Conservation (phyloP, 2,888 invertebrate species). For the Limenitis camilla region DNA sequence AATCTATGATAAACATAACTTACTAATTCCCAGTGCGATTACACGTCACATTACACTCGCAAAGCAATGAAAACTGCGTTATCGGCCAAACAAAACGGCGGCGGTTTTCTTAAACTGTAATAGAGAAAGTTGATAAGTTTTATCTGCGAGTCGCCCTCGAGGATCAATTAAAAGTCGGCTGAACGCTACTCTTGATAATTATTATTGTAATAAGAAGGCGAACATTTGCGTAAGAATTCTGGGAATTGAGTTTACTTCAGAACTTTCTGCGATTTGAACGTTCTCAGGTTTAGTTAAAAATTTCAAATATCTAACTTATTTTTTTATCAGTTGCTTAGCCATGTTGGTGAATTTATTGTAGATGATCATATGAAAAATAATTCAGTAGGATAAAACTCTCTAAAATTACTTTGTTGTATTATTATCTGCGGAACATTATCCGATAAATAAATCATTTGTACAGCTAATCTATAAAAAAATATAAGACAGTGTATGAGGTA, state of each 20-base stretch:
- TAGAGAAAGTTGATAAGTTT: slow-evolving; percentile 72
- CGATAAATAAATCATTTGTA: too few species aligned
- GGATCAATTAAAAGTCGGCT: slow-evolving; percentile 75
- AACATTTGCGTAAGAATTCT: slow-evolving; percentile 37
- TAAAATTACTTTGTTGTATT: too few species aligned
- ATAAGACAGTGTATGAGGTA: too few species aligned
- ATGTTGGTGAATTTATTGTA: too few species aligned
- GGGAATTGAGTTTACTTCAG: slow-evolving; percentile 29
- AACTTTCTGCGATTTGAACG: too few species aligned
- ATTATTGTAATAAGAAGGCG: slow-evolving; percentile 61
- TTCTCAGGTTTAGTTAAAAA: too few species aligned
- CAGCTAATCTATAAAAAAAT: too few species aligned
- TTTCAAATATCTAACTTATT: too few species aligned
- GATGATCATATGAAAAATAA: too few species aligned
- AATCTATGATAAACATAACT: slow-evolving; percentile 2
- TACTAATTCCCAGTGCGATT: slow-evolving; percentile 30
- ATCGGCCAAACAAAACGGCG: slow-evolving; percentile 59
- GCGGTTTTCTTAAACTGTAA: slow-evolving; percentile 71
- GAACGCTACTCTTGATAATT: slow-evolving; percentile 58
- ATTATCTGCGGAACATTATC: too few species aligned
- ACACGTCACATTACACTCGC: slow-evolving; percentile 42
- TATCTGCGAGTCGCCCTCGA: slow-evolving; percentile 69
- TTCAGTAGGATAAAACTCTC: too few species aligned
- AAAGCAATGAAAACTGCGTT: slow-evolving; percentile 59
- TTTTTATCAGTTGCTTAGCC: too few species aligned